A percentile compares a stretch with the other conserved stretches of the same genome.
Evolutionary conservation across 2,888 invertebrate genomes (phyloP).

Genomic region (Hirtodrosophila cameraria): DNA sequence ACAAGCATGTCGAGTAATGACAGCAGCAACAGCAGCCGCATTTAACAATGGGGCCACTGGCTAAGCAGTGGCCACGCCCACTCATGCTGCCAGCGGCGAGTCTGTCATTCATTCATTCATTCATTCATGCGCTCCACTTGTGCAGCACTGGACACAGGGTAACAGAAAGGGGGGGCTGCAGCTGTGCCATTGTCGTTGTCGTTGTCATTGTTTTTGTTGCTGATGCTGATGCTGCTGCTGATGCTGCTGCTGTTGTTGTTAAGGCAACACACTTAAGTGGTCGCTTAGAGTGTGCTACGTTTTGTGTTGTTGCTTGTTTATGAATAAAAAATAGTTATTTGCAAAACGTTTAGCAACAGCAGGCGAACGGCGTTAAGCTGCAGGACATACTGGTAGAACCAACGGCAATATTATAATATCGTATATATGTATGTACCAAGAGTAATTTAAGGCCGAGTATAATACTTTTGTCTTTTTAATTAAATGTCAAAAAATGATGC

Average conservation of each 20-base stretch:
- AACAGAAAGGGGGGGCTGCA: constrained; percentile 38
- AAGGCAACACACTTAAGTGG: constrained; percentile 75
- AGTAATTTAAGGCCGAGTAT: constrained; percentile 25
- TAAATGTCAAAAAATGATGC: constrained; percentile 54
- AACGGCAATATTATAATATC: constrained; percentile 27
- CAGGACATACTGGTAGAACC: constrained; percentile 25
- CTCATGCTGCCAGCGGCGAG: constrained; percentile 62
- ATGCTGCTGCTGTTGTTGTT: constrained; percentile 48
- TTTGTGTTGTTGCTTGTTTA: constrained; percentile 71
- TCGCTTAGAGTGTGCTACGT: constrained; percentile 71
- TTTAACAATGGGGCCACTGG: constrained; percentile 67
- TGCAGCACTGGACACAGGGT: constrained; percentile 64
- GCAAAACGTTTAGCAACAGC: constrained; percentile 73
- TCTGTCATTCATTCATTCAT: constrained; percentile 64
- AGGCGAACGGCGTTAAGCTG: constrained; percentile 38
- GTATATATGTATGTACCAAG: not conserved
- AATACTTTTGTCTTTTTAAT: constrained; percentile 53
- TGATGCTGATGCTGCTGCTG: constrained; percentile 60
- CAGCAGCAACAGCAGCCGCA: constrained; percentile 52
- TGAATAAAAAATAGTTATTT: constrained; percentile 81
- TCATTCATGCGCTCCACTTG: constrained; percentile 71
- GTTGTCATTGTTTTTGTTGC: constrained; percentile 31
- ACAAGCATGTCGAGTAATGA: constrained; percentile 61
- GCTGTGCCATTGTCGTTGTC: constrained; percentile 45
- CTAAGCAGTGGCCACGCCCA: constrained; percentile 69